These are phyloP conservation scores for Phallusia fumigata DNA, from an alignment of 23 tunicate genomes.

Conservation along the genomic window DNA sequence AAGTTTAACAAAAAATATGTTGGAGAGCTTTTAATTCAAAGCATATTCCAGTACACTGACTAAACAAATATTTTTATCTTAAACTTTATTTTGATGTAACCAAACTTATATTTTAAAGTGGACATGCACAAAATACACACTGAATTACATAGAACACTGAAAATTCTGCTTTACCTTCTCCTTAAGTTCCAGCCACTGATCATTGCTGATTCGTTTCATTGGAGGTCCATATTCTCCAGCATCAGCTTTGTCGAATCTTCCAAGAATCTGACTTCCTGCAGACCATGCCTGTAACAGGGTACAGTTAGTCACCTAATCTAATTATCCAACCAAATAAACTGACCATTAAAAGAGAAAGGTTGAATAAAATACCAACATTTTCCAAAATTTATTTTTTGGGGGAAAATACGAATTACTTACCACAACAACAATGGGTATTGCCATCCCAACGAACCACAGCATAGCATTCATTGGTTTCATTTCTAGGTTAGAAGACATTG, in stretches of 20 bases:
- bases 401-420: not conserved
- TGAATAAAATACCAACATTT: no score
- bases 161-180: not conserved
- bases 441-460: not conserved
- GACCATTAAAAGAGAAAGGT: not conserved
- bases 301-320: not conserved
- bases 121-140: no score
- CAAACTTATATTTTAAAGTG: no score
- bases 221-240: not conserved
- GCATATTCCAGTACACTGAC: no score
- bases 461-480: not conserved
- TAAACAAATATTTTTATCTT: no score
- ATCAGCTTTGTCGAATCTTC: not conserved
- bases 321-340: not conserved
- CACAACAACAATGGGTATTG: not conserved
- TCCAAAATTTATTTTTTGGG: no score
- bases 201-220: not conserved
- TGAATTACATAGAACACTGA: no score
- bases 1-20: not conserved
- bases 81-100: no score
- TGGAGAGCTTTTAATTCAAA: no score
- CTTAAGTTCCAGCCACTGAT: not conserved
- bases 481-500: not conserved
- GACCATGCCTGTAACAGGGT: not conserved
- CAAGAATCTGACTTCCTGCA: not conserved